These are phyloP conservation scores for Ips nitidus DNA, from an alignment of 1,140 invertebrate genomes.

Conservation along the genomic window DNA sequence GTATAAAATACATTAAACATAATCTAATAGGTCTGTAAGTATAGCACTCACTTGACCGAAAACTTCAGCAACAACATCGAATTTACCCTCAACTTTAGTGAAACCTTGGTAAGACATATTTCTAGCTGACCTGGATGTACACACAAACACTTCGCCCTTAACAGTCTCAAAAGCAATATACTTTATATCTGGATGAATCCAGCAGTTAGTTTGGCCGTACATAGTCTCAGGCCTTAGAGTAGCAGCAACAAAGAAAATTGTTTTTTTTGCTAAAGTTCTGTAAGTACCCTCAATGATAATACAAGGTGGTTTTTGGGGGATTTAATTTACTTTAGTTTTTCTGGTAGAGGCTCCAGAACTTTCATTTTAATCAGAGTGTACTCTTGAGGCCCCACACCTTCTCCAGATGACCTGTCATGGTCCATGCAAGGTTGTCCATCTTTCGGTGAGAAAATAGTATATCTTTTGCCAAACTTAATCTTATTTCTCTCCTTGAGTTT, in stretches of 20 bases:
- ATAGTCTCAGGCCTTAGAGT: constrained; percentile 98
- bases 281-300: too few species aligned
- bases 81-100: constrained; percentile 76
- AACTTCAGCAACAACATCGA: constrained; percentile 71
- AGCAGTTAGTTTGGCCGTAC: constrained; percentile 99
- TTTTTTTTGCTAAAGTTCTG: constrained; percentile 50
- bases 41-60: constrained; percentile 63
- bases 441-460: constrained; percentile 95
- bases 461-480: constrained; percentile 95
- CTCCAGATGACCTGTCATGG: constrained; percentile 93
- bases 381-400: constrained; percentile 97
- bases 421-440: constrained; percentile 99
- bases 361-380: constrained; percentile 98
- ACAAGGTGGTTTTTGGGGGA: too few species aligned
- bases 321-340: constrained; percentile 64
- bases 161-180: constrained; percentile 83
- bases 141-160: constrained; percentile 81
- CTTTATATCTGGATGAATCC: constrained; percentile 92
- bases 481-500: constrained; percentile 86
- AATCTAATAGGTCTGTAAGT: not conserved
- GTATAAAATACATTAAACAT: not conserved
- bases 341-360: constrained; percentile 73
- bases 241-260: constrained; percentile 91
- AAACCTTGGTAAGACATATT: constrained; percentile 98
- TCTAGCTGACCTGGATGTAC: constrained; percentile 80